Evolutionary conservation across 2,888 invertebrate genomes (phyloP).

Genomic region (Lycocerus yunnanus): DNA sequence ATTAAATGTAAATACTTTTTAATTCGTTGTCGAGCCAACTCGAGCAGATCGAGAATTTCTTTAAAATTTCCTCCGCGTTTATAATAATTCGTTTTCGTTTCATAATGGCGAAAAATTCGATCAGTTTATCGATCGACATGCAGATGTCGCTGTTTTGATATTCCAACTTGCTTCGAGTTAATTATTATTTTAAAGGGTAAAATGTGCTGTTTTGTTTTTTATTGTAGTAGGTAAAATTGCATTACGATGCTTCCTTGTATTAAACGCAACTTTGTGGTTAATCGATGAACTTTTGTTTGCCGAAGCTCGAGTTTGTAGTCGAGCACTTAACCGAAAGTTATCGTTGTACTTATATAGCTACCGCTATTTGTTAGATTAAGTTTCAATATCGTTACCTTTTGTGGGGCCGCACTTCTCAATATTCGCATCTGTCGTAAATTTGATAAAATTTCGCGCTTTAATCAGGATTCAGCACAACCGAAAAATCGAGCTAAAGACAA

Average conservation of each 20-base stretch:
- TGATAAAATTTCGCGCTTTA: neutral
- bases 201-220: neutral
- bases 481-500: neutral
- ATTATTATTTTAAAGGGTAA: neutral
- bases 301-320: neutral
- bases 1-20: neutral
- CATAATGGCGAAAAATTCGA: neutral
- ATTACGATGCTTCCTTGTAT: neutral
- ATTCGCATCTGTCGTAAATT: neutral
- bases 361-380: constrained; percentile 2
- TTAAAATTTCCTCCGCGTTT: neutral
- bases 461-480: neutral
- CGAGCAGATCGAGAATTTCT: neutral
- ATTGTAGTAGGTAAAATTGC: neutral
- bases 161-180: neutral
- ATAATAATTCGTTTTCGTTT: neutral
- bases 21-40: neutral
- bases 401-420: neutral
- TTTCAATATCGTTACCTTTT: neutral
- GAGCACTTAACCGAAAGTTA: neutral
- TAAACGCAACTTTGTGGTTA: neutral
- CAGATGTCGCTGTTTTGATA: neutral
- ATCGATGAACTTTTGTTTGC: constrained; percentile 1
- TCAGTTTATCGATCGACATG: neutral
- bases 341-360: neutral